Evolutionary conservation across 2,888 invertebrate species (phyloP).

Genomic region (Platypus cylindrus): DNA sequence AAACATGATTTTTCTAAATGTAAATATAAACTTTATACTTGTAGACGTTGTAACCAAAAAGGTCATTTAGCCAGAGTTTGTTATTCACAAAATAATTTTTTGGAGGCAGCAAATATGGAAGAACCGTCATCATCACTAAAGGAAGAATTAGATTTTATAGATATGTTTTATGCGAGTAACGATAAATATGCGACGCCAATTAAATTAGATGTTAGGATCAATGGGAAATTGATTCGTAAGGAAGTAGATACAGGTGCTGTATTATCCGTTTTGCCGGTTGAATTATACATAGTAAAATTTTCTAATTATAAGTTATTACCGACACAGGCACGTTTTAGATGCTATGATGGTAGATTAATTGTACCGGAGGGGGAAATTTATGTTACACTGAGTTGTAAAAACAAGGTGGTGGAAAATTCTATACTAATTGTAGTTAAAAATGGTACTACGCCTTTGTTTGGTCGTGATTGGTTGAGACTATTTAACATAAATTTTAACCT

Average conservation of each 20-base stretch:
- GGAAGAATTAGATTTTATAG: background rate
- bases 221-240: background rate
- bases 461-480: constrained; percentile 7
- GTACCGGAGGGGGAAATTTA: constrained; percentile 5
- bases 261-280: background rate
- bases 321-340: background rate
- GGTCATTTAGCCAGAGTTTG: constrained; percentile 1
- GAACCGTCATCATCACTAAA: too few species aligned
- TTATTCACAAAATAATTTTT: background rate
- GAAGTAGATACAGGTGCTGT: constrained; percentile 2
- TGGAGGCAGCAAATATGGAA: background rate
- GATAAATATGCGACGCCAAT: background rate
- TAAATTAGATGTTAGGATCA: background rate
- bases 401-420: background rate
- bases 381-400: constrained; percentile 3
- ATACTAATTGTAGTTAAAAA: constrained; percentile 6
- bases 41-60: constrained; percentile 1
- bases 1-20: background rate
- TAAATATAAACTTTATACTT: background rate
- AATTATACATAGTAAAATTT: constrained; percentile 1
- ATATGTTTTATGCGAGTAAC: too few species aligned
- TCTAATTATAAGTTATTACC: constrained; percentile 1
- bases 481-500: constrained; percentile 4
- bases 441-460: constrained; percentile 6
- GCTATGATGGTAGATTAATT: constrained; percentile 1